These are phyloP conservation scores for Monochamus alternatus DNA, from an alignment of 2,888 invertebrate species.

Conservation along the genomic window DNA sequence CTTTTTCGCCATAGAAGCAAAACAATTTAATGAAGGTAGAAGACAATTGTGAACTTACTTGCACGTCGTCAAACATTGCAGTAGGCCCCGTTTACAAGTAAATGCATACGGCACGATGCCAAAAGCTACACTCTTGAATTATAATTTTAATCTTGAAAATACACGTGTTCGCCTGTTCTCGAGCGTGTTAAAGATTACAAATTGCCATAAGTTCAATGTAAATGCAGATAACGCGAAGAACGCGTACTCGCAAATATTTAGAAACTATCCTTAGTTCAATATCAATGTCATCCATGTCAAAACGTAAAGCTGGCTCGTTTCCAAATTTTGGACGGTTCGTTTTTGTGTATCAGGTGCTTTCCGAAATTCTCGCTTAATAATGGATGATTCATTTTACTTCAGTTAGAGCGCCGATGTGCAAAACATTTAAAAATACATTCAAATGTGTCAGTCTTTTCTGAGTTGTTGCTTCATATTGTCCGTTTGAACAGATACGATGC, in stretches of 20 bases:
- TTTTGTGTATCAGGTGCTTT: conserved; percentile 22
- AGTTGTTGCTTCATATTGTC: not conserved
- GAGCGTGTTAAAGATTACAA: conserved; percentile 11
- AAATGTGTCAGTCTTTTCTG: no score
- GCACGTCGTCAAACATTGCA: not conserved
- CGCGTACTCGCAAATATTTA: not conserved
- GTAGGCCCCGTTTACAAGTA: not conserved
- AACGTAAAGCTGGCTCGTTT: conserved; percentile 27
- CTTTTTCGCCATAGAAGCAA: no score
- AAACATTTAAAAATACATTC: not conserved
- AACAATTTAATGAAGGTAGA: no score
- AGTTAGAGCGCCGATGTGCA: not conserved
- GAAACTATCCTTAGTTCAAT: conserved; percentile 32
- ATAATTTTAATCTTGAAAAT: conserved; percentile 26
- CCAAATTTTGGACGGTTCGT: conserved; percentile 23
- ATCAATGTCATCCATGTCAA: conserved; percentile 39
- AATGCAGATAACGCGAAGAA: conserved; percentile 8
- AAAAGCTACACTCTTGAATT: conserved; percentile 18
- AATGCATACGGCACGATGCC: conserved; percentile 28
- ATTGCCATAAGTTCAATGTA: conserved; percentile 9
- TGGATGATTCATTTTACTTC: conserved; percentile 27
- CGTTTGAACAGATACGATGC: not conserved
- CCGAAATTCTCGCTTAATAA: conserved; percentile 26
- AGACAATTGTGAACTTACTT: not conserved
- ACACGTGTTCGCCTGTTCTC: conserved; percentile 27